Percentiles rank a stretch among this genome's conserved stretches.
Conservation (phyloP, 2,797 vertebrate species). For the Tapera naevia region DNA sequence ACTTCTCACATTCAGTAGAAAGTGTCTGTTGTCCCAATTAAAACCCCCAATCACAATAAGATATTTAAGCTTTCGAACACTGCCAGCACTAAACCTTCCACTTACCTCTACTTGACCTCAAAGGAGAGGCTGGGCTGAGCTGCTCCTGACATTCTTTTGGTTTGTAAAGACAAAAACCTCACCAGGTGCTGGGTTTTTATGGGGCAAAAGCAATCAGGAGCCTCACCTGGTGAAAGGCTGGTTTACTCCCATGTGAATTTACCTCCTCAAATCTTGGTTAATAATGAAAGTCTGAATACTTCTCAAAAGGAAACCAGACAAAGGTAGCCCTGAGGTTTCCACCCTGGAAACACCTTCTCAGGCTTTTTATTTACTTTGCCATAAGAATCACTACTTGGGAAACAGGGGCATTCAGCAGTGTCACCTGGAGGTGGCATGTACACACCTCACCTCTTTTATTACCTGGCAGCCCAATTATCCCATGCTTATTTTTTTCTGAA, state of each 20-base stretch:
- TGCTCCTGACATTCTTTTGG: fast-evolving
- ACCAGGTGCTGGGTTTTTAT: not conserved
- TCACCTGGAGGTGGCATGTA: not conserved
- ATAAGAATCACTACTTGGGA: not conserved
- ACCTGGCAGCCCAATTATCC: not conserved
- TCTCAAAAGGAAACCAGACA: not conserved
- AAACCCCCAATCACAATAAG: fast-evolving
- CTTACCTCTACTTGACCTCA: not conserved
- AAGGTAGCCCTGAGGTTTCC: not conserved
- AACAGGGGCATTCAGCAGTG: not conserved
- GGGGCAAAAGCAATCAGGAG: not conserved
- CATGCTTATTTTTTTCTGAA: not conserved
- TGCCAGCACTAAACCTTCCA: not conserved
- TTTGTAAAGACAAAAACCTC: fast-evolving
- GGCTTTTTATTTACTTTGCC: not conserved
- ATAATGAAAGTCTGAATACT: not conserved
- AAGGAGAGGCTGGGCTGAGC: fast-evolving
- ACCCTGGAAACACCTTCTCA: not conserved
- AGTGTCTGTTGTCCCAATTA: not conserved
- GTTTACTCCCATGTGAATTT: not conserved
- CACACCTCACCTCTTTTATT: not conserved
- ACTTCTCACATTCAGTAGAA: fast-evolving
- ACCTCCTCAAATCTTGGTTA: not conserved
- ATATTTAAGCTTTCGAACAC: not conserved
- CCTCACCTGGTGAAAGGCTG: not conserved